Evolutionary conservation across 2,888 invertebrate species (phyloP), one percentile per base, ranked within the genome.

Genomic region (Drosophila buzzatii): DNA sequence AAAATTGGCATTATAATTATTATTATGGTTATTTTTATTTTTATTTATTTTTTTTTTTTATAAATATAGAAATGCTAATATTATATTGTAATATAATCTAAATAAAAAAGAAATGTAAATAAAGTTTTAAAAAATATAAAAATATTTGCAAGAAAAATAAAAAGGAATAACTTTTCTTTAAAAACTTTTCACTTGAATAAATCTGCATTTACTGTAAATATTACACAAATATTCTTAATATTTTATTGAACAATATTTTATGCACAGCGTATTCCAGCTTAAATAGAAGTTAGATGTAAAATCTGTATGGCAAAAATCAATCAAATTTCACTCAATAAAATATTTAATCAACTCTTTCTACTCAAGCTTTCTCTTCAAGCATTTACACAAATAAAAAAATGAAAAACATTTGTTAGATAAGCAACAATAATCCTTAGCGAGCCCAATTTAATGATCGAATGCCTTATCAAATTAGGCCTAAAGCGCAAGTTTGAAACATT

Each of bases 401-500:
- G n/a, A n/a, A 16, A 12, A 14, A 1, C 12, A 12, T 14, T 35
- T n/a, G 27, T n/a, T n/a, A 41, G 55, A 0, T 41, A 55, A 27
- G 55, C 20, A 63, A 35, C 33, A 20, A 20, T 16, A 52, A 18
- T 37, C 35, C 35, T 16, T 41, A 1, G 12, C 9, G 18, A 41
- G 27, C 6, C 39, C 20, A 49, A 14, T 27, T 27, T 53, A 53
- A 64, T 64, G 52, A 41, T 31, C n/a, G 8, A 65, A 42, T 49
- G 14, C 47, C 41, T 49, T 20, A n/a, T 41, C 64, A 74, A 49
- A 77, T 77, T 70, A 61, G 47, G 58, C 55, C 42, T 52, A 41
- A 14, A 16, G 42, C 61, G 42, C 16, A 33, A n/a, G 12, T 20
- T 5, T 2, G 1, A 7, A 35, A 20, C 18, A 51, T 33, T 23